phyloP scores from a whole-genome alignment of 1,140 invertebrate genomes.

The Cryptotermes secundus region DNA sequence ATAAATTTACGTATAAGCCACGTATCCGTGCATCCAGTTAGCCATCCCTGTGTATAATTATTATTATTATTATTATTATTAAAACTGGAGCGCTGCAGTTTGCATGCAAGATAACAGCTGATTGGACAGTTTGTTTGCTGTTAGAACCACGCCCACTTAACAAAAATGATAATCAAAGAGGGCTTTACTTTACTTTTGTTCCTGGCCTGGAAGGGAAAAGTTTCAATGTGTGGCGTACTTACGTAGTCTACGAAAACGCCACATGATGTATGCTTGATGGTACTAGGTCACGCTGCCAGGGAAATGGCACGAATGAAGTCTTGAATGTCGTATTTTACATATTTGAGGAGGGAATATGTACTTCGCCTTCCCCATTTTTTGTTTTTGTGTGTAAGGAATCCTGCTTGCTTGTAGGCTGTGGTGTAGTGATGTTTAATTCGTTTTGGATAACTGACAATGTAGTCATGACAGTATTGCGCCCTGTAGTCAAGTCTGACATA shows the following conservation, averaged over 20 bases:
- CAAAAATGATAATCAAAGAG: not conserved
- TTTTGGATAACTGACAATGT: not conserved
- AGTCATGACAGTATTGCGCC: not conserved
- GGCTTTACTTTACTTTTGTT: not conserved
- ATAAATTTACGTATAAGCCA: too few species aligned
- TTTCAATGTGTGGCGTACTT: not conserved
- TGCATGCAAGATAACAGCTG: not conserved
- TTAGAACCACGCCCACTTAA: constrained; percentile 8
- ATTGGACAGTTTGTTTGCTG: not conserved
- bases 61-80: not conserved
- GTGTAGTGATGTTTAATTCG: not conserved
- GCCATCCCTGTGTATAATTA: too few species aligned
- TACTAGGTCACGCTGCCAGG: not conserved
- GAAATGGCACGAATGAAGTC: not conserved
- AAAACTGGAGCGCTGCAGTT: not conserved
- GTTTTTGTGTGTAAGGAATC: not conserved
- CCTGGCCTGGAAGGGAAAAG: not conserved
- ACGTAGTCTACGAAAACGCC: not conserved
- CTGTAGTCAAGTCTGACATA: not conserved
- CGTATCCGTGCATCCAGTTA: too few species aligned
- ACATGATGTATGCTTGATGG: not conserved
- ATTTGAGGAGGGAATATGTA: not conserved
- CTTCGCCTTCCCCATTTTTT: not conserved
- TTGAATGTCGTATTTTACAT: not conserved
- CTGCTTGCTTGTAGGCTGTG: not conserved